Conservation (phyloP, 1,140 invertebrate genomes). For the Drosophila prosaltans region DNA sequence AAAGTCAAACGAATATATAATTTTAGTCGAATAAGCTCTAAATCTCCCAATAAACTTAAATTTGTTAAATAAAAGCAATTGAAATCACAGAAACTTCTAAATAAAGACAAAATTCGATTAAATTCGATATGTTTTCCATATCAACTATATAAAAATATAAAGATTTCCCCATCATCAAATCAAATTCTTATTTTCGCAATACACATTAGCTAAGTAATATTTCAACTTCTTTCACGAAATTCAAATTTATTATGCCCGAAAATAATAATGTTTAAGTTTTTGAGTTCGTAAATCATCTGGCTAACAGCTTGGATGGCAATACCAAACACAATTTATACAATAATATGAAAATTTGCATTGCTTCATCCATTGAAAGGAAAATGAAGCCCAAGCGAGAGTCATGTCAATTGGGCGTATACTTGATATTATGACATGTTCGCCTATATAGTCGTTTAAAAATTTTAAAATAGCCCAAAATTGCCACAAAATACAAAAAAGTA, state of each 20-base stretch:
- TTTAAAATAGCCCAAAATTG: slow-evolving; percentile 61
- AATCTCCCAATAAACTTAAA: too few species aligned
- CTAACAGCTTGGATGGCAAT: slow-evolving; percentile 35
- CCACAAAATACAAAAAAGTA: slow-evolving; percentile 19
- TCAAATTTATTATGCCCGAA: neutral
- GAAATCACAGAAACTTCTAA: too few species aligned
- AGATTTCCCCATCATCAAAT: neutral
- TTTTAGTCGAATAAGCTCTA: too few species aligned
- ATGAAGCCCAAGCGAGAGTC: slow-evolving; percentile 8
- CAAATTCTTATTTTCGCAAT: neutral
- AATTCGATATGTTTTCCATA: neutral
- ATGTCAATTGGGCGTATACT: slow-evolving; percentile 56
- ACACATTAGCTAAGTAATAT: neutral
- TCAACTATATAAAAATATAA: neutral
- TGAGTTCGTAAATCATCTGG: slow-evolving; percentile 53
- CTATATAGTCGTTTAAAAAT: slow-evolving; percentile 35
- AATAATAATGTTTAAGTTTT: slow-evolving; percentile 38
- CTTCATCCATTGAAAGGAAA: slow-evolving; percentile 25
- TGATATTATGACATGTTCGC: slow-evolving; percentile 60
- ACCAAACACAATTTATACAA: slow-evolving; percentile 28
- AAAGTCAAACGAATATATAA: too few species aligned
- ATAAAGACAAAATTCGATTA: too few species aligned
- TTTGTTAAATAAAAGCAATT: too few species aligned
- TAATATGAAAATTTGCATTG: slow-evolving; percentile 48
- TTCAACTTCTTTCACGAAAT: neutral